phyloP scores from a whole-genome alignment of 2,888 invertebrate genomes.

The Leptinotarsa rubiginosa region DNA sequence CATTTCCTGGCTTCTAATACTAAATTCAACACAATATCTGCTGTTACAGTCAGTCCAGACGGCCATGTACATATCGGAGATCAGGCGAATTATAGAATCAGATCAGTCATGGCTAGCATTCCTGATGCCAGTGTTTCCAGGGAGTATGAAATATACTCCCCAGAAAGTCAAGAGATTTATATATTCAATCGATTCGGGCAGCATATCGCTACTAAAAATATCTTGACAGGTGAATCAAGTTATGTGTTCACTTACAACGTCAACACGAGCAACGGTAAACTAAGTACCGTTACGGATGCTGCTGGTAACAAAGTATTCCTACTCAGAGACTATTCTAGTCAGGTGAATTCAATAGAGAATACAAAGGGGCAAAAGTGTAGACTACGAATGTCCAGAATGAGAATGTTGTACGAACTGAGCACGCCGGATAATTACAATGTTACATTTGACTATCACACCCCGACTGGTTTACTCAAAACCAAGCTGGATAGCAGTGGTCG shows the following conservation, averaged over 20 bases:
- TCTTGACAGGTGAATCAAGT: constrained; percentile 92
- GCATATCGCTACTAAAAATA: constrained; percentile 92
- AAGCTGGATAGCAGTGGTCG: constrained; percentile 91
- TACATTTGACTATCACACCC: constrained; percentile 93
- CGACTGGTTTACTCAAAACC: constrained; percentile 88
- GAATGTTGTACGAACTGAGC: constrained; percentile 89
- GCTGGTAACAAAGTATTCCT: constrained; percentile 91
- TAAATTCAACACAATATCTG: constrained; percentile 93
- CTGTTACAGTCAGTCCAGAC: constrained; percentile 92
- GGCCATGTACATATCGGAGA: constrained; percentile 96
- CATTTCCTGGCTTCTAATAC: constrained; percentile 92
- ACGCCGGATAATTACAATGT: constrained; percentile 95
- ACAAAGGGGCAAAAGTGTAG: constrained; percentile 93
- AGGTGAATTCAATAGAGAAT: constrained; percentile 94
- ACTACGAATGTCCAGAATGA: constrained; percentile 91
- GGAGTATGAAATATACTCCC: constrained; percentile 94
- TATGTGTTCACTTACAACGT: constrained; percentile 96
- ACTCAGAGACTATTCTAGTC: constrained; percentile 84
- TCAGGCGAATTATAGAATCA: constrained; percentile 89
- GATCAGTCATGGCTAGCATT: constrained; percentile 90
- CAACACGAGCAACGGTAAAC: constrained; percentile 94
- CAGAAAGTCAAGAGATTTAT: constrained; percentile 95
- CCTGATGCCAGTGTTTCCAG: constrained; percentile 85
- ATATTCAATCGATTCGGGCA: constrained; percentile 95
- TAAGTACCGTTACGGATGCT: constrained; percentile 93